Percentiles rank a stretch among this genome's conserved stretches.
Conservation (phyloP, 2,797 vertebrate species). For the Bryconaethiops microstoma region DNA sequence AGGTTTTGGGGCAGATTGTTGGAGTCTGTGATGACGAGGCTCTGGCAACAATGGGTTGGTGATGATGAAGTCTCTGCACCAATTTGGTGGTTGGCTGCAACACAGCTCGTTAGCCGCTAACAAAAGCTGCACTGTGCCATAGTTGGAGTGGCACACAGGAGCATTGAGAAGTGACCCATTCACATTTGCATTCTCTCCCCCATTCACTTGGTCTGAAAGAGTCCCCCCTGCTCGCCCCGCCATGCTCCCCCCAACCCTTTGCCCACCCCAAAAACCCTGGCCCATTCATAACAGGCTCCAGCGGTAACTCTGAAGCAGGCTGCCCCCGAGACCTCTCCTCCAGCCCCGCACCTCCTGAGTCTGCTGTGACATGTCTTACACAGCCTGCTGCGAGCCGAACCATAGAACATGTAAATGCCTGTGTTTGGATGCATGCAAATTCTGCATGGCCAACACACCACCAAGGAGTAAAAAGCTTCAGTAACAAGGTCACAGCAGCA, state of each 20-base stretch:
- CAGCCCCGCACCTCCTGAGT: background rate
- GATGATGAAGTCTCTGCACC: conserved; percentile 24
- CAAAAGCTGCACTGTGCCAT: conserved; percentile 77
- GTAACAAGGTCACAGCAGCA: conserved; percentile 21
- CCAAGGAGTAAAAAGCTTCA: conserved; percentile 12
- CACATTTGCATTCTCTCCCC: conserved; percentile 60
- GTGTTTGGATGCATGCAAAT: conserved; percentile 56
- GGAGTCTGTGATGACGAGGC: conserved; percentile 24
- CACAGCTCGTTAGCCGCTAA: conserved; percentile 68
- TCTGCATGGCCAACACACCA: conserved; percentile 14
- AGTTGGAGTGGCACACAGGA: conserved; percentile 67
- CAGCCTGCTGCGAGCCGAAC: background rate
- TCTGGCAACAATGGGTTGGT: conserved; percentile 33
- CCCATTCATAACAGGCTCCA: conserved; percentile 21
- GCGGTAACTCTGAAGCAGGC: conserved; percentile 1
- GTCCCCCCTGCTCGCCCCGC: conserved; percentile 58
- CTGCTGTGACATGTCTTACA: background rate
- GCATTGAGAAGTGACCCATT: conserved; percentile 66
- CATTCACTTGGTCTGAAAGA: conserved; percentile 66
- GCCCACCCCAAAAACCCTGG: conserved; percentile 5
- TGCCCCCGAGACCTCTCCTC: background rate
- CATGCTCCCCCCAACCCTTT: conserved; percentile 31
- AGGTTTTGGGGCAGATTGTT: background rate
- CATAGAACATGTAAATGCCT: conserved; percentile 46
- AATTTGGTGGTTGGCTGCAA: conserved; percentile 58